Base-by-base conservation (phyloP, 2,113 vertebrate genomes). In the Tonatia bakeri region DNA sequence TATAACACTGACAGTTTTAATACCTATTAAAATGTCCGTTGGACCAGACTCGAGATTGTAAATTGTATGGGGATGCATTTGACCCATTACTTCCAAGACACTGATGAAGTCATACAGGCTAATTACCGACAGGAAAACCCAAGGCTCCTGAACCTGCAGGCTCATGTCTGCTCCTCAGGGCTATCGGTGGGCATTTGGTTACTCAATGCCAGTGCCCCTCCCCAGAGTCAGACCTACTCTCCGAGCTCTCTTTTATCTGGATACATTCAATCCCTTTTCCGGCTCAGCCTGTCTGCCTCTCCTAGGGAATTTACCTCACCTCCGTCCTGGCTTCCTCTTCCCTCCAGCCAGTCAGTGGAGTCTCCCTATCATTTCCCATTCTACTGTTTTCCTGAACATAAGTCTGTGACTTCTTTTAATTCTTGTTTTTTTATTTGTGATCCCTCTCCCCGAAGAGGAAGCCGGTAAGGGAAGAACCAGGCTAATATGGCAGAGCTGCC, bases 1-100 rank as follows among this genome's bases (percentile, higher is more conserved):
- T 93, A 70, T 9, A 96, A 77, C 17, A 73, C 0, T 82, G 76
- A 85, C 9, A 81, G 13, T 83, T 87, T 94, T 76, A 91, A 65
- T 69, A 47, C 36, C 93, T 65, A 59, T 64, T 61, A 45, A 81
- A 94, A 87, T 56, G 5, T 94, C 52, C 69, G 3, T 50, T 94
- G 96, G n/a, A 31, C 61, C 12, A 28, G 73, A n/a, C 33, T 91
- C 50, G 43, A 75, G 38, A 8, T 24, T 90, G 89, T 76, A 50
- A 31, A 40, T 11, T 89, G 1, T 61, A 45, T 52, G 4, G 33
- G 76, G 31, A 31, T 56, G 33, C 16, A 79, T 77, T 47, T 95
- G 56, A 40, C 22, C 28, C 33, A 61, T 61, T 82, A 89, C 4
- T 90, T 95, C 13, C 31, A 84, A 50, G 54, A 54, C 43, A 79